Base-by-base conservation (phyloP, 2,888 invertebrate genomes). In the Eupithecia subfuscata region DNA sequence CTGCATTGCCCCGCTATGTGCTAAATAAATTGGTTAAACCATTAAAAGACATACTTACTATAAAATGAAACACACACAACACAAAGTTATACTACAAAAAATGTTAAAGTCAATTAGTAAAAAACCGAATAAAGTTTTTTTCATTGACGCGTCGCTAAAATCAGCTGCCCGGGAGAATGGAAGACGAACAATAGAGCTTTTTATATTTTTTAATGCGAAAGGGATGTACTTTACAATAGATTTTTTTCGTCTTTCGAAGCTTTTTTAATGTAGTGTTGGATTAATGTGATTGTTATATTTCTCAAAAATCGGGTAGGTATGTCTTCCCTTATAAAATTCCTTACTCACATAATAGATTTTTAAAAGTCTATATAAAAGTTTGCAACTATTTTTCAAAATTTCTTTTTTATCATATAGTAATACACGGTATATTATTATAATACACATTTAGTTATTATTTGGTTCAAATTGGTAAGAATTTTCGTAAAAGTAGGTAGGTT, bases 221-320 rank as follows among this genome's bases (percentile, higher is more conserved):
- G 56, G 56, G 56, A 56, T 25, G 25, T 60, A 56, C 11, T 6
- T 4, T 5, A 60, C 60, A 60, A 60, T 60, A 3, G 60, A 3
- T 12, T 25, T 56, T 60, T 60, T 56, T 56, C 9, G 4, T 60
- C 25, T 60, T 60, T n/a, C 6, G 25, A 60, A 25, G 60, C 60
- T 60, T 60, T 56, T 60, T 25, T 48, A 48, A 60, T 60, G 60
- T 25, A 12, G 60, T 60, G 60, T 60, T 60, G 60, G 25, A 60
- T 60, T 60, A 60, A 60, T 2, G 14, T 22, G 60, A 60, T 60
- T 60, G n/a, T 48, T 1, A 60, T 12, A 60, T 60, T 25, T 12
- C 25, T 25, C 6, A 60, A 60, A 60, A 25, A 60, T 4, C 6
- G 22, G 2, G 18, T 60, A 14, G 25, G 3, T 12, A 22, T 56